Evolutionary conservation across 2,113 vertebrate species (phyloP).

Genomic region (Tetrao urogallus): DNA sequence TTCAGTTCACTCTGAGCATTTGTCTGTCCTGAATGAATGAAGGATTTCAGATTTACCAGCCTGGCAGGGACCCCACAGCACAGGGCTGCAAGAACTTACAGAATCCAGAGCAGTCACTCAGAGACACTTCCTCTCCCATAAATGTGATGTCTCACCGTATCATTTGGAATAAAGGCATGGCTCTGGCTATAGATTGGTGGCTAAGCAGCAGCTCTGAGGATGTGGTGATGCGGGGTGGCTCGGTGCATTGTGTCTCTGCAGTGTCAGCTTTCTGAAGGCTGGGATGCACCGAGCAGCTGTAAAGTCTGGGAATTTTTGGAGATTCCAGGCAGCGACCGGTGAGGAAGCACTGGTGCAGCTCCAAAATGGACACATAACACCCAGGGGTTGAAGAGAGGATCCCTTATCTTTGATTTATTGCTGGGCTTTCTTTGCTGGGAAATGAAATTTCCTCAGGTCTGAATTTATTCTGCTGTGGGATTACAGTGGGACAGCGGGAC

Average conservation of each 20-base stretch:
- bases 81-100: conserved; percentile 1
- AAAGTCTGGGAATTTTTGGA: not conserved
- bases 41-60: conserved; percentile 40
- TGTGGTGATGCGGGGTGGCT: not conserved
- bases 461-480: not conserved
- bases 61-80: not conserved
- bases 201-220: not conserved
- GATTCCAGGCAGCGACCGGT: not conserved
- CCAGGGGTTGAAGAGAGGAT: not conserved
- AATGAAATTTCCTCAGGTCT: not conserved
- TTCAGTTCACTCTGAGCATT: not conserved
- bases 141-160: not conserved
- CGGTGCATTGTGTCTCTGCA: not conserved
- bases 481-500: not conserved
- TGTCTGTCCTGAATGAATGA: conserved; percentile 16
- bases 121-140: conserved; percentile 55
- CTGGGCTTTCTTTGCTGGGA: not conserved
- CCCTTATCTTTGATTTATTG: not conserved
- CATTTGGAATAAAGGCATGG: conserved; percentile 45
- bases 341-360: not conserved
- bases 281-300: conserved; percentile 51
- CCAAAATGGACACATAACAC: not conserved
- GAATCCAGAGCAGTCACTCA: conserved; percentile 30
- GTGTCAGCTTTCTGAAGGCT: not conserved
- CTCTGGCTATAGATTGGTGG: conserved; percentile 4